These are phyloP conservation scores for Chymomyza fuscimana DNA, from an alignment of 2,888 invertebrate species.

Conservation along the genomic window DNA sequence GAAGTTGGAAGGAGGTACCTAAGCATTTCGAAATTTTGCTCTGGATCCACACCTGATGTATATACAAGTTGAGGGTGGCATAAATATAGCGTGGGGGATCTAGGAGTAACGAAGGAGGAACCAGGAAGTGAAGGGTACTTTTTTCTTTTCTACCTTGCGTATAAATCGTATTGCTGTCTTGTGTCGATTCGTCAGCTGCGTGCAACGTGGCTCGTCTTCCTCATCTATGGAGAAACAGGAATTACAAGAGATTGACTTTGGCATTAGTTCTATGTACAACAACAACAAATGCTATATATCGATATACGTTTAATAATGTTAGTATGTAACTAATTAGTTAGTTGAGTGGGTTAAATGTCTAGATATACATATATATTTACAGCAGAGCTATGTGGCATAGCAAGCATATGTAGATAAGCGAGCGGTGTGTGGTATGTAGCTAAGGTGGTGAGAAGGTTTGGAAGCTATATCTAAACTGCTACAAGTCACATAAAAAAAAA, in stretches of 20 bases:
- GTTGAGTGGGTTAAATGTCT: neutral
- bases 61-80: no score
- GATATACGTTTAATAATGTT: slow-evolving; percentile 50
- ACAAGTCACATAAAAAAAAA: neutral
- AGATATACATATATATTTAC: neutral
- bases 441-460: neutral
- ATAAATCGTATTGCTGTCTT: slow-evolving; percentile 95
- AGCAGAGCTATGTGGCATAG: neutral
- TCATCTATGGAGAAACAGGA: slow-evolving; percentile 83
- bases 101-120: no score
- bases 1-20: no score
- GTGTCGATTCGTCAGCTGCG: slow-evolving; percentile 91
- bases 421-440: neutral
- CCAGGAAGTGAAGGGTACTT: no score
- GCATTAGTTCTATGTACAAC: slow-evolving; percentile 36
- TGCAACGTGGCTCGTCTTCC: slow-evolving; percentile 89
- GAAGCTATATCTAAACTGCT: neutral
- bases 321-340: neutral
- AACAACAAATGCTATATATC: slow-evolving; percentile 4
- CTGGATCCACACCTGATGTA: no score
- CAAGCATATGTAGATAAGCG: neutral
- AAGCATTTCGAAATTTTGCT: no score
- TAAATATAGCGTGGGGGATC: no score
- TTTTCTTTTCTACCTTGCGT: slow-evolving; percentile 86
- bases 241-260: slow-evolving; percentile 74